Evolutionary conservation across 2,797 vertebrate genomes (phyloP).

Genomic region (Gymnothorax reevesii): DNA sequence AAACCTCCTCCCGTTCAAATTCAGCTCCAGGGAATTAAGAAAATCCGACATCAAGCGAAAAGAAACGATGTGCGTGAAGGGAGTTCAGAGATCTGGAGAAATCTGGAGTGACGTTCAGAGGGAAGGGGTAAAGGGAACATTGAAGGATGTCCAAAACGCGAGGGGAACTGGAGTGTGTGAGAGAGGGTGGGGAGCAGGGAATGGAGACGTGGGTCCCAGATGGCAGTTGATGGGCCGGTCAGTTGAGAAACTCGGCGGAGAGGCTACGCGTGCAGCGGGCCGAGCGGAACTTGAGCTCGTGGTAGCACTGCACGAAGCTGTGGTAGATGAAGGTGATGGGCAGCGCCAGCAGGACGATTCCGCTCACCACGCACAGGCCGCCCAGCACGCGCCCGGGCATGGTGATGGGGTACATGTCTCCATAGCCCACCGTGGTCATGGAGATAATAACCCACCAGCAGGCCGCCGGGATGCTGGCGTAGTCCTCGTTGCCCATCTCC

Average conservation of each 20-base stretch:
- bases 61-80: background rate
- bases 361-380: constrained; percentile 87
- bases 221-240: constrained; percentile 38
- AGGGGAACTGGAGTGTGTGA: constrained; percentile 23
- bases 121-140: too few relatives aligned
- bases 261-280: constrained; percentile 81
- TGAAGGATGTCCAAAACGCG: background rate
- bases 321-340: constrained; percentile 92
- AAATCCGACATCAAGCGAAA: constrained; percentile 9
- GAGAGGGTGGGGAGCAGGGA: constrained; percentile 27
- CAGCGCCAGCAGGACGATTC: constrained; percentile 84
- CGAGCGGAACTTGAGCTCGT: constrained; percentile 86
- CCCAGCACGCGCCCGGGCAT: constrained; percentile 86
- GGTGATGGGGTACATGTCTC: constrained; percentile 89
- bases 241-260: constrained; percentile 82
- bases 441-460: constrained; percentile 95
- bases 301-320: constrained; percentile 90
- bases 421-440: constrained; percentile 90
- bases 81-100: background rate
- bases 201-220: background rate
- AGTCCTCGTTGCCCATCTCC: constrained; percentile 84
- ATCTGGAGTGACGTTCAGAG: too few relatives aligned
- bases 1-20: constrained; percentile 14
- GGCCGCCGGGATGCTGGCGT: constrained; percentile 86
- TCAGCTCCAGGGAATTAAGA: background rate